Evolutionary conservation across 2,888 invertebrate genomes (phyloP), one percentile per base, ranked within the genome.

Genomic region (Cylloceria caligata): DNA sequence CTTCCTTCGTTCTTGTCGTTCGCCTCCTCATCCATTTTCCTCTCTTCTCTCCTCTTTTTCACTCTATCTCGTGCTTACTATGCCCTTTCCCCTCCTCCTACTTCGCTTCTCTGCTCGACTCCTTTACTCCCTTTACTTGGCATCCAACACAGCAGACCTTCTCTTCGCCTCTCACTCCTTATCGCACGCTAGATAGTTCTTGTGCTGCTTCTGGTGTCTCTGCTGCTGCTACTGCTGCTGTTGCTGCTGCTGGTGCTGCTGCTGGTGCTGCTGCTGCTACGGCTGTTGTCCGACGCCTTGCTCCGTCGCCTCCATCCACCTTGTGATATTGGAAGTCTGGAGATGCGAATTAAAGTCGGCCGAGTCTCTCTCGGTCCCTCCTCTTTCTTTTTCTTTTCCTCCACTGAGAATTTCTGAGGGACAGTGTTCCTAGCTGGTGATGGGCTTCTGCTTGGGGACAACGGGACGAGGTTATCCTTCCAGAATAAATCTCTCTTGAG

Each of bases 111-210:
- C 24, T 45, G 67, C 64, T 27, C 77, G 68, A 30, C 62, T 69
- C 80, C 13, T 34, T 55, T 24, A 11, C 36, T 79, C 73, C 19
- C 68, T 57, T 62, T 27, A 11, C 62, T 60, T 68, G 55, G 27
- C 79, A 75, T 75, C 80, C 65, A 71, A 34, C 71, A 34, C 64
- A 19, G 62, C 42, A 30, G 62, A 13, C 39, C 47, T 9, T 65
- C 36, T 19, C 75, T 5, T 49, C 45, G 36, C 11, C 27, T 67
- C 45, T 67, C 72, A 24, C 42, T 84, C 88, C 87, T 88, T 89
- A 88, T 89, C 90, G 87, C 87, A 86, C 87, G 86, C 87, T 87
- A 87, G 85, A 83, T 87, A 87, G 86, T 88, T 86, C 87, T 87
- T 85, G 84, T 30, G 74, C 64, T 55, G 45, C 55, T n/a, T 39